Base-by-base conservation (phyloP, 2,888 invertebrate species). In the Mamestra brassicae region DNA sequence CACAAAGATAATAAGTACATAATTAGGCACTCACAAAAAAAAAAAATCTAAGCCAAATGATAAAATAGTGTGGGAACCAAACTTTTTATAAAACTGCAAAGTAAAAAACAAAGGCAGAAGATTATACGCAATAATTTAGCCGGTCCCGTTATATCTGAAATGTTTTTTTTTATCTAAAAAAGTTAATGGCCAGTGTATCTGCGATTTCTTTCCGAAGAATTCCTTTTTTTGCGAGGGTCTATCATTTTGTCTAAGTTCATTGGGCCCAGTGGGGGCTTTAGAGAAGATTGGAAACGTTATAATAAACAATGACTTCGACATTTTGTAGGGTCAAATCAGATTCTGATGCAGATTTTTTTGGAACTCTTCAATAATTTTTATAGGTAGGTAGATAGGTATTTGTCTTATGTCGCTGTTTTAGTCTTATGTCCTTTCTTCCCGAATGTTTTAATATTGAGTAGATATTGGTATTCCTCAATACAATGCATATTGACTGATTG, bases 61-160 rank as follows among this genome's bases (percentile, higher is more conserved):
- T 86, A 85, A 90, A 93, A 90, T 89, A 93, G 90, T 94, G 95
- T 95, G 95, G 94, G 95, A 95, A 95, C 87, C 80, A 78, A 81
- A 68, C 84, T 88, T 91, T 92, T 92, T 92, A 89, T 73, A 70
- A 81, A 88, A 92, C 91, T 92, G 45, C 91, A 91, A 93, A 94
- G 93, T 90, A 90, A 90, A 92, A 91, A 89, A 93, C 93, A 93
- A 93, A 95, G 79, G 85, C 71, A 74, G 79, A 78, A 95, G 94
- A 95, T 95, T 95, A 95, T 93, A 95, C 94, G 94, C 95, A 93
- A 94, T 95, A 95, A 95, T 95, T 95, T 94, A 90, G 88, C 85
- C 83, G 90, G 90, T 94, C 92, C 95, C 95, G 95, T 95, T 95
- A 95, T 90, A 88, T 88, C 89, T 82, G 88, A 93, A 94, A 94